phyloP scores from a whole-genome alignment of 1,140 invertebrate genomes.

The Brachionus rubens region DNA sequence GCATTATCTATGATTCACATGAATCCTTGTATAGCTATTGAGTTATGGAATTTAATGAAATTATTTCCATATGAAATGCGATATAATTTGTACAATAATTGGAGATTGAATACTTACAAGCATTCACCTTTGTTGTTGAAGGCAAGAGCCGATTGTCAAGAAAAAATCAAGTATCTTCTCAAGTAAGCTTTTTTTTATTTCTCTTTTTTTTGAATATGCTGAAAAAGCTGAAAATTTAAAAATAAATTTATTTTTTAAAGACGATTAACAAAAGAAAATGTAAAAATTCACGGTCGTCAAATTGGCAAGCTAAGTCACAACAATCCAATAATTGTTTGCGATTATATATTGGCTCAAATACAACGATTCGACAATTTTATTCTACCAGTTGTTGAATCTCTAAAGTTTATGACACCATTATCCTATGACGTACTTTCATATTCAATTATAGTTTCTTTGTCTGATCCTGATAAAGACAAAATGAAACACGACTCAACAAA shows the following conservation, averaged over 20 bases:
- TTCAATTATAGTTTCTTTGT: conserved; percentile 32
- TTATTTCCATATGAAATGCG: conserved; percentile 83
- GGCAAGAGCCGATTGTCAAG: conserved; percentile 76
- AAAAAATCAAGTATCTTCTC: conserved; percentile 92
- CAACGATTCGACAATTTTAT: conserved; percentile 96
- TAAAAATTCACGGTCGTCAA: conserved; percentile 88
- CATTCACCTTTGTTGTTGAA: conserved; percentile 77
- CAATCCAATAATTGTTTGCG: conserved; percentile 77
- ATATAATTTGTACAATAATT: conserved; percentile 84
- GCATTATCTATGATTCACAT: conserved; percentile 83
- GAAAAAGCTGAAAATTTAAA: too few relatives aligned
- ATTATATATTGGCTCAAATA: conserved; percentile 77
- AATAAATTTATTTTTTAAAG: neutral
- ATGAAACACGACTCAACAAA: conserved; percentile 87
- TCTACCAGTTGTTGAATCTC: conserved; percentile 88
- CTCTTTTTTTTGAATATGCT: too few relatives aligned
- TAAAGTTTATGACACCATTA: conserved; percentile 90
- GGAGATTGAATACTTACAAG: conserved; percentile 84
- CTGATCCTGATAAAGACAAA: conserved; percentile 63
- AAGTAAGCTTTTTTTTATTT: too few relatives aligned
- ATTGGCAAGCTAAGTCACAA: conserved; percentile 95
- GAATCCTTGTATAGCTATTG: conserved; percentile 91
- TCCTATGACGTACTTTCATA: conserved; percentile 88
- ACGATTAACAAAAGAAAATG: conserved; percentile 93
- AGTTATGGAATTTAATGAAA: conserved; percentile 87